Evolutionary conservation across 2,888 invertebrate genomes (phyloP).

Genomic region (Nemoura dubitans): DNA sequence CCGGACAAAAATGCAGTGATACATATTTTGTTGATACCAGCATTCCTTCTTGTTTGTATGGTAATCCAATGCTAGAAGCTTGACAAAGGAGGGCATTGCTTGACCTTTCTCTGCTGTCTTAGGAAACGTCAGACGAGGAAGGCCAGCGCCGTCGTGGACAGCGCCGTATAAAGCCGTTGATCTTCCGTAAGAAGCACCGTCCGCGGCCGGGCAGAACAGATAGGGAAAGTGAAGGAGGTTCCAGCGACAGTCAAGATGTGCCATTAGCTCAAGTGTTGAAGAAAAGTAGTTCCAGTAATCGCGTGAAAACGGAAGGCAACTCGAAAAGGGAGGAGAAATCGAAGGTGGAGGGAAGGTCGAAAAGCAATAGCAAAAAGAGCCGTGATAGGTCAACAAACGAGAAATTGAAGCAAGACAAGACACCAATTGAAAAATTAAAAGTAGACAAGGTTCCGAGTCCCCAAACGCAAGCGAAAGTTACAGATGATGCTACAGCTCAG

Average conservation of each 20-base stretch:
- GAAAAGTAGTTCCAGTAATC: constrained; percentile 9
- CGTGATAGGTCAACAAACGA: background rate
- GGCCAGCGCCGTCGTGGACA: constrained; percentile 39
- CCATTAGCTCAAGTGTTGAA: constrained; percentile 34
- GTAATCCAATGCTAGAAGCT: too few relatives aligned
- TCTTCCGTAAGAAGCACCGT: constrained; percentile 46
- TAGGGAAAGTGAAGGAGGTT: background rate
- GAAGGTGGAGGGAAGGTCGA: constrained; percentile 2
- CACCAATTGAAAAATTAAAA: background rate
- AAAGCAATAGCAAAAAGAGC: constrained; percentile 18
- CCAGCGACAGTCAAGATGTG: constrained; percentile 38
- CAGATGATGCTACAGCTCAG: background rate
- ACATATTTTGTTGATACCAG: too few relatives aligned
- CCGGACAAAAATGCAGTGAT: too few relatives aligned
- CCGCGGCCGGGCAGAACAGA: background rate
- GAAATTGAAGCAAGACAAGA: constrained; percentile 15
- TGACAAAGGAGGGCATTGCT: background rate
- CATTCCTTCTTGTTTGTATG: too few relatives aligned
- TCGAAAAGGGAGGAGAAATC: background rate
- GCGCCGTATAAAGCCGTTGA: constrained; percentile 42
- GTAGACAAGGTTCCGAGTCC: background rate
- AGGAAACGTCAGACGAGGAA: constrained; percentile 49
- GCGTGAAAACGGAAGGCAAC: background rate
- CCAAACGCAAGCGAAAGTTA: background rate
- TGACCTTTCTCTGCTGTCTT: background rate